phyloP scores from a whole-genome alignment of 2,113 vertebrate genomes.

The Nematolebias whitei region DNA sequence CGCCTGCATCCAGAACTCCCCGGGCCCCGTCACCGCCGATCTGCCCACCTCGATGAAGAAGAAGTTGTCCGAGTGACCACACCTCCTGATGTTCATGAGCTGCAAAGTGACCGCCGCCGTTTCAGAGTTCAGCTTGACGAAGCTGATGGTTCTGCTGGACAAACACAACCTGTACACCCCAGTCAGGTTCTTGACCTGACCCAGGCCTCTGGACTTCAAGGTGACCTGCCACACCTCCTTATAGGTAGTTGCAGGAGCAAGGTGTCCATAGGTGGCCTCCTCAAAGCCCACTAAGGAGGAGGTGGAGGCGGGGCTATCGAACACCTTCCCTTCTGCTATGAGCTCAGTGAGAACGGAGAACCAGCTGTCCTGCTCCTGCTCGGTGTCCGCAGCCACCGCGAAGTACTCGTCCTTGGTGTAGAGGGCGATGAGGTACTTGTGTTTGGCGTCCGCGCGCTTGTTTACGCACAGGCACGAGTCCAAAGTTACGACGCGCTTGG shows the following conservation, averaged over 20 bases:
- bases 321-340: constrained; percentile 87
- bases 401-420: constrained; percentile 99
- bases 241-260: constrained; percentile 83
- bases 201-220: constrained; percentile 93
- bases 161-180: constrained; percentile 95
- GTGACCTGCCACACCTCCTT: constrained; percentile 98
- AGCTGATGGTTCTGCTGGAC: constrained; percentile 90
- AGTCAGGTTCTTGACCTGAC: constrained; percentile 91
- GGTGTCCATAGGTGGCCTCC: constrained; percentile 87
- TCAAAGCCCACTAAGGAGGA: constrained; percentile 81
- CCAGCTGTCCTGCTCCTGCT: constrained; percentile 96
- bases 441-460: constrained; percentile 96
- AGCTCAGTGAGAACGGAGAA: constrained; percentile 89
- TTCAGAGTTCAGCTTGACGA: constrained; percentile 94
- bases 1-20: constrained; percentile 98
- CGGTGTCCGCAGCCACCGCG: constrained; percentile 93
- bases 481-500: constrained; percentile 90
- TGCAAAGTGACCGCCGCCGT: constrained; percentile 90
- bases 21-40: constrained; percentile 92
- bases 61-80: constrained; percentile 96
- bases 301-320: constrained; percentile 75
- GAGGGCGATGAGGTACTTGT: constrained; percentile 97
- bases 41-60: constrained; percentile 98
- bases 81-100: constrained; percentile 96
- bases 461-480: constrained; percentile 95